Base-by-base conservation (phyloP, 2,113 vertebrate genomes). In the Pygoscelis antarcticus region DNA sequence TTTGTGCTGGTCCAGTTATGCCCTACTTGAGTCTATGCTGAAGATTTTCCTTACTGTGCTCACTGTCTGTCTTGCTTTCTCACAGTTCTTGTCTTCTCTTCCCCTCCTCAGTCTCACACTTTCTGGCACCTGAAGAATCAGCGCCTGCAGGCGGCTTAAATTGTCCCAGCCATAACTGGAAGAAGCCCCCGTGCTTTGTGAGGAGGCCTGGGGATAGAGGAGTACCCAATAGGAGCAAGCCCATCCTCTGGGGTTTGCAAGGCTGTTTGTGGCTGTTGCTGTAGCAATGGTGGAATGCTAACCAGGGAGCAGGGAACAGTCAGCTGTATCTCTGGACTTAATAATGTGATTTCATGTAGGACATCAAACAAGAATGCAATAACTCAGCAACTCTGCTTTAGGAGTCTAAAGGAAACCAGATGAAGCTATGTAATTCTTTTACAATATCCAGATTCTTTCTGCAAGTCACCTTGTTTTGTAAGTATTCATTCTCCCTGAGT, bases 361-460 rank as follows among this genome's bases (percentile, higher is more conserved):
- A 97, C 97, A 97, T 96, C n/a, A 55, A 79, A 60, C 89, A 97
- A 91, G 96, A 97, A 97, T 97, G 97, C 95, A 96, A 25, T 90
- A 96, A 96, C 87, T 97, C 95, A 96, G 91, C 88, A 93, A 62
- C 83, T 96, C 94, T 69, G 85, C 94, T 93, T 58, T 10, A 49
- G 76, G 82, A 77, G 38, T 72, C 68, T 96, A 95, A 98, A 69
- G 90, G 91, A 95, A 98, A 95, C 91, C 97, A 97, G 95, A 97
- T 94, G 94, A 97, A 77, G 80, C 54, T 74, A 64, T 58, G 74
- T 77, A 54, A n/a, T 74, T 89, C 74, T 90, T 71, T 72, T 30
- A 17, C 18, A 94, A 52, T 89, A 92, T 40, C 76, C 55, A 89
- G 77, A 78, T 51, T 68, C 74, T 55, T 79, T 89, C 65, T 92